Percentiles rank a stretch among this genome's conserved stretches.
phyloP scores from a whole-genome alignment of 2,797 vertebrate genomes.

The Cossypha niveicapilla region DNA sequence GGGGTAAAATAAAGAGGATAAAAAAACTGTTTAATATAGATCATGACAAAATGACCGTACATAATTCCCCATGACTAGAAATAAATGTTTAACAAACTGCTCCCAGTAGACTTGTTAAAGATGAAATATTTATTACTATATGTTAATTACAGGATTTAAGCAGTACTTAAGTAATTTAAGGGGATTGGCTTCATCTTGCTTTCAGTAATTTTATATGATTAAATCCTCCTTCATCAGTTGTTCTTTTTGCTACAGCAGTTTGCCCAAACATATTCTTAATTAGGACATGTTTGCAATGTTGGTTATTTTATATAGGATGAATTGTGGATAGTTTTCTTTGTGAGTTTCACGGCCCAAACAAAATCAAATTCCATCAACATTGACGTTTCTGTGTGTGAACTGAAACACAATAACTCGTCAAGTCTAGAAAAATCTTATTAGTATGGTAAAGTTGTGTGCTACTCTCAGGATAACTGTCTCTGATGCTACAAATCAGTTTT shows the following conservation, averaged over 20 bases:
- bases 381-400: neutral
- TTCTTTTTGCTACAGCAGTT: neutral
- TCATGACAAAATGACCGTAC: neutral
- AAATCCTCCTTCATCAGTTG: neutral
- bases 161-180: slow-evolving; percentile 23
- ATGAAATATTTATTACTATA: slow-evolving; percentile 55
- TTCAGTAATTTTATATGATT: neutral
- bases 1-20: neutral
- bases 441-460: neutral
- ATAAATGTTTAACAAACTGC: slow-evolving; percentile 39
- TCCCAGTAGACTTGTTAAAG: slow-evolving; percentile 40
- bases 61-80: neutral
- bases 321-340: neutral
- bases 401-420: neutral
- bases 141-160: slow-evolving; percentile 38
- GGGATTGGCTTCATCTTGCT: neutral
- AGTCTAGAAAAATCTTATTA: neutral
- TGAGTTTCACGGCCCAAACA: neutral
- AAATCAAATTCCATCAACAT: neutral
- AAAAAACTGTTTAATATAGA: neutral
- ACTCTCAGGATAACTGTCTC: neutral
- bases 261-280: neutral
- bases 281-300: neutral
- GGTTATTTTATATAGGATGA: neutral
- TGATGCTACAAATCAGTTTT: neutral